Percentiles rank a stretch among this genome's conserved stretches.
phyloP scores from a whole-genome alignment of 2,797 vertebrate species.

The Fratercula arctica region DNA sequence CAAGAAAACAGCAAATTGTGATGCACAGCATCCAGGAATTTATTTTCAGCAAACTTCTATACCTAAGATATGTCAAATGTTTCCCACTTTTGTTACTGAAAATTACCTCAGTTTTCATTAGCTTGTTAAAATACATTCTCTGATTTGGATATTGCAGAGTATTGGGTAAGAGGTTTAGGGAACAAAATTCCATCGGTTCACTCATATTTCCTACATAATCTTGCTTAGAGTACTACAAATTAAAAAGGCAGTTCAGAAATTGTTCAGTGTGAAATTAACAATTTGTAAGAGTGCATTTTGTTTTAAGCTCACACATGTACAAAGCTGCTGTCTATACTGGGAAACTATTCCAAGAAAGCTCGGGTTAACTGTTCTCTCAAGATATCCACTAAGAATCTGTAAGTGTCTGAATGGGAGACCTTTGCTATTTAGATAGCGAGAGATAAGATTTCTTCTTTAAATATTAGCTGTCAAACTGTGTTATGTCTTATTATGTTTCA shows the following conservation, averaged over 20 bases:
- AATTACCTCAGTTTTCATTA: neutral
- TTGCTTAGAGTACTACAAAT: neutral
- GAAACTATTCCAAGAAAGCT: conserved; percentile 6
- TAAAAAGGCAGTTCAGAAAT: neutral
- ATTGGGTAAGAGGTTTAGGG: neutral
- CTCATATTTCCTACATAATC: neutral
- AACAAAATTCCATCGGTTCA: neutral
- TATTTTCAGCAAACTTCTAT: neutral
- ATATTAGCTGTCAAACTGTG: conserved; percentile 54
- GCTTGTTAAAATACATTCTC: neutral
- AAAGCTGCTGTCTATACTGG: neutral
- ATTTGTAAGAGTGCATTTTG: neutral
- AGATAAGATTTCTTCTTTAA: conserved; percentile 59
- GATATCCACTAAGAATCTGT: conserved; percentile 43
- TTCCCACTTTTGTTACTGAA: neutral
- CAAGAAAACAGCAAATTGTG: neutral
- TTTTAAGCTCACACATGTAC: neutral
- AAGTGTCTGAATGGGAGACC: conserved; percentile 1
- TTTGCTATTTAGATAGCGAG: conserved; percentile 44
- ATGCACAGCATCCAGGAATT: neutral
- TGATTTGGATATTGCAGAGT: neutral
- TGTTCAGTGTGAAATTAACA: neutral
- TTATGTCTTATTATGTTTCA: conserved; percentile 49
- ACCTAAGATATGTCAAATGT: neutral
- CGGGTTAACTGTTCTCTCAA: conserved; percentile 10